Percentiles rank a stretch among this genome's conserved stretches.
Evolutionary conservation across 37 sponge, comb jelly and placozoan species (phyloP).

Genomic region (Theonella swinhoei): DNA sequence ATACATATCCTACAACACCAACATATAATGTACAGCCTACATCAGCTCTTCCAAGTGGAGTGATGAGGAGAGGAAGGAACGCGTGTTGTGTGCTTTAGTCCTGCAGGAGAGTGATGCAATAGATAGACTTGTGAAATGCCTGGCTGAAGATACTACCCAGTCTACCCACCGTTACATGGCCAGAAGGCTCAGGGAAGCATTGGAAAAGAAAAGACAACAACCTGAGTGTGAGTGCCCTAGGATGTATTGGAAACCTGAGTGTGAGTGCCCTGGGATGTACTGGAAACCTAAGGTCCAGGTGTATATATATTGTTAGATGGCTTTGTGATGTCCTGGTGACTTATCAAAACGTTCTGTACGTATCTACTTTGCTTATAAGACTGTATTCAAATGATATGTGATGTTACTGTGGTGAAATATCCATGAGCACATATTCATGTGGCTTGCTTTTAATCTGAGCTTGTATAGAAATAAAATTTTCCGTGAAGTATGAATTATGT

Average conservation of each 20-base stretch:
- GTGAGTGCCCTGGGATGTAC: too few species aligned
- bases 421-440: too few species aligned
- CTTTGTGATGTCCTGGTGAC: too few species aligned
- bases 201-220: slow-evolving; percentile 30
- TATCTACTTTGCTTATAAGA: neutral
- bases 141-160: slow-evolving; percentile 8
- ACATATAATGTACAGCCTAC: slow-evolving; percentile 8
- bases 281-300: too few species aligned
- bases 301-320: too few species aligned
- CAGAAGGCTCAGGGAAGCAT: slow-evolving; percentile 21
- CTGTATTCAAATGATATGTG: too few species aligned
- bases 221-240: slow-evolving; percentile 22
- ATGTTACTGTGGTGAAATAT: too few species aligned
- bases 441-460: too few species aligned
- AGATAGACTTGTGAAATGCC: slow-evolving; percentile 31
- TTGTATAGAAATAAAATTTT: too few species aligned
- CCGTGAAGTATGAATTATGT: too few species aligned
- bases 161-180: slow-evolving; percentile 29
- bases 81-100: neutral
- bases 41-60: slow-evolving; percentile 8
- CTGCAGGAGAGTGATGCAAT: neutral
- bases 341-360: too few species aligned
- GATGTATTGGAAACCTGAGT: neutral
- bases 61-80: slow-evolving; percentile 18
- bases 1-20: too few species aligned